Evolutionary conservation across 2,113 vertebrate genomes (phyloP), one percentile per base, ranked within the genome.

Genomic region (Serilophus lunatus): DNA sequence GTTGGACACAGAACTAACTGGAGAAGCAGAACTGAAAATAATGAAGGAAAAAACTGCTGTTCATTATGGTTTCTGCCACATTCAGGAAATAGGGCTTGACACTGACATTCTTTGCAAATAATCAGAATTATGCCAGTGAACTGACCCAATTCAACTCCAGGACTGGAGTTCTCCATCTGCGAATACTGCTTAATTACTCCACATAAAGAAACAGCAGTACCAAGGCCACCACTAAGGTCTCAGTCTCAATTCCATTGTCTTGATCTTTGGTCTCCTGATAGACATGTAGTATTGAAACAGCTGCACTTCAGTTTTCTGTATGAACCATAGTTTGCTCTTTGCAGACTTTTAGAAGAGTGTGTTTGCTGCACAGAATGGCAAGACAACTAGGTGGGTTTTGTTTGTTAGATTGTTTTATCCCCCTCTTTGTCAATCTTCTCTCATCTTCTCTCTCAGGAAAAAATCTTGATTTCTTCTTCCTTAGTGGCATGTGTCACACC

Each of bases 111-210:
- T 90, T 86, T 91, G 56, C 56, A 90, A 85, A 92, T 78, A 93
- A 66, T 83, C 56, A 86, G 72, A 72, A 36, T 68, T 91, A 47
- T 78, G 84, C 64, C 80, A 75, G 60, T 51, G 50, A 86, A n/a
- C 8, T 77, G 82, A 93, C 71, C 59, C 4, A 6, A 16, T 81
- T 88, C 76, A 78, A 0, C 72, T 82, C 57, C 36, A 76, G 45
- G n/a, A 63, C 57, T 87, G 75, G 74, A 85, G 57, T 76, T 91
- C 70, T 91, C 70, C 66, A 53, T 91, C 92, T 96, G 85, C 80
- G 79, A 90, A 75, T 79, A 82, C n/a, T 85, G 53, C 25, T 87
- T 94, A 93, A 95, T 82, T 91, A 65, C 78, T 87, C 53, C 60
- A 12, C 79, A 81, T 19, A 94, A 82, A 75, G 61, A 22, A 87